Base-by-base conservation (phyloP, 2,888 invertebrate genomes). In the Chymomyza caudatula region DNA sequence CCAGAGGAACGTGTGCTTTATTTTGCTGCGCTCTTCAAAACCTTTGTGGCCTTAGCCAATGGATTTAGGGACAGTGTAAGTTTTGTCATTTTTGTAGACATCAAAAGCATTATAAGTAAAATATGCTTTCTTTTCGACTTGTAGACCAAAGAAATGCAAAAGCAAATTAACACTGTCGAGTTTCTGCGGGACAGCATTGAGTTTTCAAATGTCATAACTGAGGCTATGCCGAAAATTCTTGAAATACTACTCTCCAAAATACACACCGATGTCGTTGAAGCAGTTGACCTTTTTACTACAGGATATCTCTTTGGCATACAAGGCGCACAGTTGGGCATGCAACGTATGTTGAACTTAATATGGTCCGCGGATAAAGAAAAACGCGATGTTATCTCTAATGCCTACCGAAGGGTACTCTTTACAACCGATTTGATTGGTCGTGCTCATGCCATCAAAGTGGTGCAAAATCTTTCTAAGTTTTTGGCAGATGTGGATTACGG, bases 261-360 rank as follows among this genome's bases (percentile, higher is more conserved):
- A 69, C 92, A 94, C 3, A 93, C 95, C 0, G 98, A 98, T 88
- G 95, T 97, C 13, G 93, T 94, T 60, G 98, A 98, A 89, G 95
- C 98, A 0, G 95, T 98, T 23, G 94, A 96, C 66, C 96, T 98
- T 88, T 95, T 98, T 77, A 95, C 96, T 0, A 93, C 94, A 0
- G 95, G 96, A 0, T 94, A 93, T 84, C 93, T 95, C 73, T 96
- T 96, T 85, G 94, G 94, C 60, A 93, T 96, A n/a, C 93, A 94
- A 68, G 94, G 94, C 58, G 94, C 95, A 2, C 92, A 94, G 75
- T 85, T 91, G 42, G 96, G 96, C 1, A 93, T 97, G 66, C 92
- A 93, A 65, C 93, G 93, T 78, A 96, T 97, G 95, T 89, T 97
- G 74, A 91, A 93, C 60, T 92, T 97, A 54, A 94, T 97, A 63